These are phyloP conservation scores for Odontomachus brunneus DNA, from an alignment of 1,140 invertebrate genomes.

Conservation along the genomic window DNA sequence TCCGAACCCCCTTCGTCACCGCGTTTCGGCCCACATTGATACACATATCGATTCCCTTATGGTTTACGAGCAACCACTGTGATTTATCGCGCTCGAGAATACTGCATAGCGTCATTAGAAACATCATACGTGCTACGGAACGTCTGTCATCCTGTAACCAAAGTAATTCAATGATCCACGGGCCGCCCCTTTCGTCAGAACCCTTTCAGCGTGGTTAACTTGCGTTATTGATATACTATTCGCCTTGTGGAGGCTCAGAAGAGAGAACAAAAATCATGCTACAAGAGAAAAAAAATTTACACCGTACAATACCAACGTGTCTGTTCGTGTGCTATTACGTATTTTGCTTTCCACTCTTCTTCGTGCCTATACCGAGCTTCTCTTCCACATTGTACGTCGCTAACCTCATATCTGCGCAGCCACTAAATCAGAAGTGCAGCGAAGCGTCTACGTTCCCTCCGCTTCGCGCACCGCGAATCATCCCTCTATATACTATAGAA, in stretches of 20 bases:
- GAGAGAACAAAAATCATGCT: neutral
- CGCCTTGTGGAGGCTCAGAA: neutral
- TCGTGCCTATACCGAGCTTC: conserved; percentile 34
- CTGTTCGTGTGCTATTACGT: conserved; percentile 33
- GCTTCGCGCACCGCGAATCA: conserved; percentile 65
- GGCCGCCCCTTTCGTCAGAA: conserved; percentile 19
- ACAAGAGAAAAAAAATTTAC: conserved; percentile 9
- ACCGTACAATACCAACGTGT: conserved; percentile 24
- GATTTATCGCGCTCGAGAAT: conserved; percentile 67
- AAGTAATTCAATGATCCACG: conserved; percentile 52
- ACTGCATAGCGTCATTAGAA: conserved; percentile 68
- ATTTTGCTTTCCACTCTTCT: conserved; percentile 50
- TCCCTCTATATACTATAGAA: conserved; percentile 44
- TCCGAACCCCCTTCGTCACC: conserved; percentile 42
- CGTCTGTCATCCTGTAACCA: conserved; percentile 49
- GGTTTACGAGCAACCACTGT: conserved; percentile 70
- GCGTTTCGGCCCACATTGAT: conserved; percentile 64
- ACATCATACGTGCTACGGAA: conserved; percentile 60
- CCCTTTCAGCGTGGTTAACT: conserved; percentile 45
- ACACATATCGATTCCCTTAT: conserved; percentile 64
- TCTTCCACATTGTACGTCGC: conserved; percentile 57
- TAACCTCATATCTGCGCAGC: conserved; percentile 68
- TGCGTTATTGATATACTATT: conserved; percentile 25
- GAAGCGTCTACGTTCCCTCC: conserved; percentile 74
- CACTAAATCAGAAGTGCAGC: conserved; percentile 80